Base-by-base conservation (phyloP, 2,797 vertebrate genomes). In the Enteromius paludinosus region DNA sequence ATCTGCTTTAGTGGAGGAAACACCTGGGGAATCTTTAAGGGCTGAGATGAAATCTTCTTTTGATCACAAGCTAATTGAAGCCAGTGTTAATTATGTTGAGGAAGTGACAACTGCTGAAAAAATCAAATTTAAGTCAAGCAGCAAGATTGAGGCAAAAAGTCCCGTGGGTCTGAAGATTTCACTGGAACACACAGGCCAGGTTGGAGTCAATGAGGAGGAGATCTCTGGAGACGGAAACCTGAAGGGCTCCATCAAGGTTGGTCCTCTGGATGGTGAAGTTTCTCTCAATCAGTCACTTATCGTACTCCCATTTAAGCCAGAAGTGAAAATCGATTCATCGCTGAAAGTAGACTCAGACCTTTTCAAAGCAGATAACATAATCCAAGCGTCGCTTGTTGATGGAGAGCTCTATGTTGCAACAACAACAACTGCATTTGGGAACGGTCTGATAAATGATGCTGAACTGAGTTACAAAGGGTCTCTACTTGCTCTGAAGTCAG, bases 1-100 rank as follows among this genome's bases (percentile, higher is more conserved):
- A 74, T 95, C 94, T 88, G 95, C 94, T 87, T 88, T 94, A 90
- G 76, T 95, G 88, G 86, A 89, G 0, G 94, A 88, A 43, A 87
- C 87, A 73, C 33, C 76, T 41, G 88, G 74, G 79, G 93, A 95
- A 35, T 90, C 87, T 20, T 82, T 96, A 64, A 94, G 88, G 15
- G 90, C 88, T 76, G 83, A 93, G 0, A 87, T 95, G 9, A 94
- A 94, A 89, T 95, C 93, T 83, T 91, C 94, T 85, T 88, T 98
- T 61, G 86, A 73, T 45, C 97, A 99, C 90, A 95, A 91, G 85
- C 89, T 97, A 5, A 78, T 99, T 88, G 90, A 96, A 83, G 96
- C 94, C 83, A 94, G 71, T 73, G 65, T 97, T 82, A 95, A 86
- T 79, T 78, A 95, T 68, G 89, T 78, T 18, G 94, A 95, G 17